Evolutionary conservation across 2,888 invertebrate genomes (phyloP), one percentile per base, ranked within the genome.

Genomic region (Cheilosia scutellata): DNA sequence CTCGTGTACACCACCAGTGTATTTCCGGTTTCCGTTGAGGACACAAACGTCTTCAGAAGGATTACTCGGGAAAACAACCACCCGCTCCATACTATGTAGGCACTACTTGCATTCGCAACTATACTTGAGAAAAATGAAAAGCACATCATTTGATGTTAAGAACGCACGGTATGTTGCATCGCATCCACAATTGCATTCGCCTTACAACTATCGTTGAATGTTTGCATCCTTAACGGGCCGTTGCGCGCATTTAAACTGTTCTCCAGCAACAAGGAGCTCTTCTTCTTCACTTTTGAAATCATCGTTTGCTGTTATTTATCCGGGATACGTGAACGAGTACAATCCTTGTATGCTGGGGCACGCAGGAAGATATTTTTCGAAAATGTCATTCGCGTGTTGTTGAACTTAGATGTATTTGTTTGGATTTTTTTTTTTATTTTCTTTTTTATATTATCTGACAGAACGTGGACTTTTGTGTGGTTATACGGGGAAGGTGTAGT

Each of bases 221-320:
- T 27, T 11, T 29, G 66, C 53, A 77, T 77, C 77, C 82, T 82
- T 66, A 60, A 62, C 37, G 55, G 62, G 55, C 31, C 77, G 29
- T 77, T 77, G 82, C 53, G 77, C 77, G 62, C 71, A 60, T 77
- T 82, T 77, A 82, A 82, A 77, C 71, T 60, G 42, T 40, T 77
- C 65, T 66, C 33, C 13, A 29, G 31, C 47, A 63, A 63, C 37
- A 58, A 58, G 70, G 47, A 68, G 57, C 70, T 76, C 80, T 70
- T 70, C 33, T 42, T 71, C 42, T 44, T 71, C n/a, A 5, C 40
- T 66, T 29, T 66, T 27, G 27, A 66, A 40, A 25, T 44, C 55
- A 65, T 71, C 63, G 29, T 71, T 78, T 71, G 20, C 5, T 25
- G 78, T 55, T 49, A 9, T 53, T 29, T 29, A 13, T 53, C 25